Evolutionary conservation across 2,888 invertebrate genomes (phyloP).

Genomic region (Leptura quadrifasciata): DNA sequence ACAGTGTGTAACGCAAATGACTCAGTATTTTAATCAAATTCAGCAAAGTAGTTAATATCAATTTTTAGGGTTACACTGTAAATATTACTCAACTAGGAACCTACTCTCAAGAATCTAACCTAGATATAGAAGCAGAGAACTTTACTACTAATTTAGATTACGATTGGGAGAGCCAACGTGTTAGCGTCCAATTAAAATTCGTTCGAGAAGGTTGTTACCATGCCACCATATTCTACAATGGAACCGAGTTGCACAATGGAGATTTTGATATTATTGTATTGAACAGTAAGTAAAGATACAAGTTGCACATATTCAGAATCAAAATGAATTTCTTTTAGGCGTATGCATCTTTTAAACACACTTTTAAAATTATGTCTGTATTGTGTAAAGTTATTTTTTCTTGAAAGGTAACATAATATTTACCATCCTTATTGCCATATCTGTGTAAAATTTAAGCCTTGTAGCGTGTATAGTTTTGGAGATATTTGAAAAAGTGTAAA

Average conservation of each 20-base stretch:
- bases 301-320: not conserved
- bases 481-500: too few relatives aligned
- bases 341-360: too few relatives aligned
- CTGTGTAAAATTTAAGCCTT: too few relatives aligned
- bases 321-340: too few relatives aligned
- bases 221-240: slow-evolving; percentile 86
- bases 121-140: slow-evolving; percentile 73
- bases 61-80: slow-evolving; percentile 79
- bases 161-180: slow-evolving; percentile 86
- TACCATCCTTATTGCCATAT: too few relatives aligned
- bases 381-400: too few relatives aligned
- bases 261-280: slow-evolving; percentile 95
- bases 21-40: not conserved
- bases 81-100: slow-evolving; percentile 79
- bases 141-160: slow-evolving; percentile 81
- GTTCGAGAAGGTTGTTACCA: slow-evolving; percentile 88
- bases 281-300: slow-evolving; percentile 81
- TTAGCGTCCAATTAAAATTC: slow-evolving; percentile 86
- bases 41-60: not conserved
- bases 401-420: too few relatives aligned
- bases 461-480: too few relatives aligned
- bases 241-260: slow-evolving; percentile 87
- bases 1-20: too few relatives aligned
- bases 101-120: slow-evolving; percentile 68
- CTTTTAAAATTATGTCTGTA: too few relatives aligned